Base-by-base conservation (phyloP, 2,797 vertebrate genomes). In the Eleutherodactylus coqui region DNA sequence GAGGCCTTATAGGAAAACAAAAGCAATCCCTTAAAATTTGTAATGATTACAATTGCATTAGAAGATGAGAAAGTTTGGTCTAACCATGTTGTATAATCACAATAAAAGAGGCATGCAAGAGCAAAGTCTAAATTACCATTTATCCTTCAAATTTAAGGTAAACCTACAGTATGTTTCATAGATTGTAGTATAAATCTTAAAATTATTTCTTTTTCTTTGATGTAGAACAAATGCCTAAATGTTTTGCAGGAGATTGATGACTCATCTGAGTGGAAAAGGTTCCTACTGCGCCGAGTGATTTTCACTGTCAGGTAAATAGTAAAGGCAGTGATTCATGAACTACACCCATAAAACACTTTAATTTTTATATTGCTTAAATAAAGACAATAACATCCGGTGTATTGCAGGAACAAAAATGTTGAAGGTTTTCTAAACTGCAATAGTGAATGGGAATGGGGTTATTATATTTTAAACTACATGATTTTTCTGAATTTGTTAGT, bases 211-310 rank as follows among this genome's bases (percentile, higher is more conserved):
- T n/a, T 78, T 78, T 41, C 58, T 43, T 79, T 45, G n/a, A 14
- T 79, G 77, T 29, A 43, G 58, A 62, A 32, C n/a, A 79, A 79
- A 62, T 45, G 34, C n/a, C n/a, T 62, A 17, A 79, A 62, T 45
- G 55, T 79, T 38, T 79, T 24, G 38, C 34, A 69, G 17, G 32
- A 60, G 55, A 79, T 79, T 60, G 53, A 79, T 60, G 51, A 79
- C 8, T 62, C 77, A 62, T 41, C 14, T 41, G 14, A 79, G 41
- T 64, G 38, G 38, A 79, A 14, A 36, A 64, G n/a, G 16, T 45
- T 79, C 41, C n/a, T 17, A 79, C 51, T 62, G 58, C 47, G 77
- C 77, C 77, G 64, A 79, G 77, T 62, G 77, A 27, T 79, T 79
- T 79, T 79, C 76, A 21, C 36, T 79, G 76, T 60, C 55, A 64